Evolutionary conservation across 2,113 vertebrate genomes (phyloP).

Genomic region (Nipponia nippon): DNA sequence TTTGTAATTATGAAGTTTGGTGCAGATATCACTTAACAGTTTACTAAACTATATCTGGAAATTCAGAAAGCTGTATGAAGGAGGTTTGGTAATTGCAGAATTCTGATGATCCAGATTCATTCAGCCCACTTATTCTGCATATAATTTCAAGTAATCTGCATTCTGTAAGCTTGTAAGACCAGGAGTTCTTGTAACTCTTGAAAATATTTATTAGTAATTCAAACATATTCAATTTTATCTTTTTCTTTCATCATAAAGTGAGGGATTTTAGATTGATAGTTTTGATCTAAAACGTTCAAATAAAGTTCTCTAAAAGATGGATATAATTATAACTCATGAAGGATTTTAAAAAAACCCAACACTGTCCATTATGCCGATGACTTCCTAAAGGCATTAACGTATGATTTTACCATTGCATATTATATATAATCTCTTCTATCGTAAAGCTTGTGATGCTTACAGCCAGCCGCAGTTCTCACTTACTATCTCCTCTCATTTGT

Average conservation of each 20-base stretch:
- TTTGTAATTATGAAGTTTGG: background rate
- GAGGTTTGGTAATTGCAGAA: background rate
- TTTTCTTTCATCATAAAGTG: background rate
- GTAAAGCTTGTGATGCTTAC: background rate
- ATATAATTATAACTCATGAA: background rate
- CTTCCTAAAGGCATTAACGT: background rate
- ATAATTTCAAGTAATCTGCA: background rate
- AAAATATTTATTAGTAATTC: background rate
- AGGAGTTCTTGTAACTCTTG: background rate
- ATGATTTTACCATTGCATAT: background rate
- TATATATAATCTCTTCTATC: background rate
- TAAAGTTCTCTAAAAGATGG: background rate
- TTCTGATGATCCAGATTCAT: background rate
- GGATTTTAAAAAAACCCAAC: background rate
- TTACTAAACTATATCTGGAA: background rate
- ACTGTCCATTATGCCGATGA: background rate
- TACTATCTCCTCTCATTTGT: background rate
- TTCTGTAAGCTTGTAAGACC: background rate
- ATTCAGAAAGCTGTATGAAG: background rate
- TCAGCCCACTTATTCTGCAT: background rate
- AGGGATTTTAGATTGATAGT: background rate
- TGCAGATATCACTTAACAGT: background rate
- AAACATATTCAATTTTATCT: background rate
- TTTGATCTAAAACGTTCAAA: background rate
- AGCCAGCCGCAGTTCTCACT: background rate